Evolutionary conservation across 2,113 vertebrate species (phyloP).

Genomic region (Crotalus horridus): DNA sequence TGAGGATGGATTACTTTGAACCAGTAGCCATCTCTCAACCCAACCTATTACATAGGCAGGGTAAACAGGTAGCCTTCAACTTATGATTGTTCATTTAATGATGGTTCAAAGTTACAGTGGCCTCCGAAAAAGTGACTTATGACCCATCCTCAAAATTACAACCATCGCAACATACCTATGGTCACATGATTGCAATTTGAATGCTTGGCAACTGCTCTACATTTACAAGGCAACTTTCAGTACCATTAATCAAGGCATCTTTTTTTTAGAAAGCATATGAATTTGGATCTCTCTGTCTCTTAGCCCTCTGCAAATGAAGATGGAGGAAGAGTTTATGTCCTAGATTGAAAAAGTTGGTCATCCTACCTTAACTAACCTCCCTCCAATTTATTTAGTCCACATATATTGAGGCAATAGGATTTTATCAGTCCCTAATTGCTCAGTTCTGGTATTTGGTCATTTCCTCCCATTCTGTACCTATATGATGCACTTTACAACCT

Average conservation of each 20-base stretch:
- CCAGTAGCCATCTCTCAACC: background rate
- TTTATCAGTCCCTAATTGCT: background rate
- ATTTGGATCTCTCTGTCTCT: background rate
- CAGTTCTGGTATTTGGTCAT: background rate
- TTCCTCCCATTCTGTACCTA: background rate
- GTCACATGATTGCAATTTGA: no score
- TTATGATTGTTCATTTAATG: no score
- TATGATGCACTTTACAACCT: background rate
- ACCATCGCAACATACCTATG: no score
- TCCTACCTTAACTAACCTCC: background rate
- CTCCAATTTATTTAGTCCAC: background rate
- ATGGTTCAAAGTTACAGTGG: no score
- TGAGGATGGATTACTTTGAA: background rate
- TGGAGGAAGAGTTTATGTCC: background rate
- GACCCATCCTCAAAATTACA: no score
- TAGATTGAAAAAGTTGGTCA: background rate
- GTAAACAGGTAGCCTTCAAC: background rate
- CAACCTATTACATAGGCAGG: background rate
- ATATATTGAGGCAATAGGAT: background rate
- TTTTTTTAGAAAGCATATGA: background rate
- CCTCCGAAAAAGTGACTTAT: no score
- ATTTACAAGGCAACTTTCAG: no score
- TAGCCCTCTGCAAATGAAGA: background rate
- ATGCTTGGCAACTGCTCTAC: no score
- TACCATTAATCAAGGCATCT: no score